Base-by-base conservation (phyloP, 2,888 invertebrate genomes). In the Tetanocera ferruginea region DNA sequence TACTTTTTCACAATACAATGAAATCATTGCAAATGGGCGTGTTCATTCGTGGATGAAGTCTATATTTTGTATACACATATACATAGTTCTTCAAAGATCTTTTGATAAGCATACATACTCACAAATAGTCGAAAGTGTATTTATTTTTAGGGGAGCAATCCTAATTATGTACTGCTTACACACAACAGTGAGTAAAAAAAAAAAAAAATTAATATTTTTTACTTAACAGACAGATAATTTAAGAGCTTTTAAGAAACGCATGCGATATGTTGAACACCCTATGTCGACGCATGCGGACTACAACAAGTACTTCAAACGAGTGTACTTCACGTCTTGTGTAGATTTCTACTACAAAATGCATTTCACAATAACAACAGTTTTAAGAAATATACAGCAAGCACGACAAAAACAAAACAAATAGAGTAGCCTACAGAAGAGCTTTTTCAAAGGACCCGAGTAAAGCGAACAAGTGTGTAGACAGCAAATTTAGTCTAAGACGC, bases 401-500 rank as follows among this genome's bases (percentile, higher is more conserved):
- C 19, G 19, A 37, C 25, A 60, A 28, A 71, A 31, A 51, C 52
- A 81, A 81, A 80, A 76, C 19, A 69, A 72, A 72, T 8, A 34
- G 9, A 66, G 52, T 57, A 34, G 78, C 37, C 64, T 78, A 70
- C 80, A 81, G 67, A 8, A 82, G 82, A 85, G 85, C 86, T 86
- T 82, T 81, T 55, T 34, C 78, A 60, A 66, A 66, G 71, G 51
- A 82, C 80, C 84, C 82, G 80, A 81, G 78, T 81, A 83, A 83
- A 85, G 87, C 87, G 87, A 87, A 87, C 88, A 88, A 88, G 88
- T 88, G 81, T 88, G 87, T 87, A 87, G 82, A 83, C 82, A 83
- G 81, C 78, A 82, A 79, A 78, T 80, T 83, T 78, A 83, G 83
- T 83, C 76, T 80, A 79, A 66, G 70, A 79, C 78, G 78, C 78